These are phyloP conservation scores for Malurus alboscapulatus DNA, from an alignment of 2,113 vertebrate species.

Conservation along the genomic window DNA sequence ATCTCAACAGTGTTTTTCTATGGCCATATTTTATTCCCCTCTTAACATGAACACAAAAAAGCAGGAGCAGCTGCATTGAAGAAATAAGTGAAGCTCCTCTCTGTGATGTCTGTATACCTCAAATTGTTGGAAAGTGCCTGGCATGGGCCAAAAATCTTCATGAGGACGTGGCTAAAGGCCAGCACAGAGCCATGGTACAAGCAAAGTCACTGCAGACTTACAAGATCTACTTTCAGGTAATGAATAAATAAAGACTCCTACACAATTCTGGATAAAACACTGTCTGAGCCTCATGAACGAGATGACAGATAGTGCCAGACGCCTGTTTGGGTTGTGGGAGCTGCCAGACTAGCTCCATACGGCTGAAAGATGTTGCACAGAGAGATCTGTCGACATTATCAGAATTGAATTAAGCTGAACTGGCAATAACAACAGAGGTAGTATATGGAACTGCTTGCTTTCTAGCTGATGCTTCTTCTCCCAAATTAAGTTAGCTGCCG, in stretches of 20 bases:
- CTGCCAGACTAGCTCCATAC: slow-evolving; percentile 33
- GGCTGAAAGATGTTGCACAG: slow-evolving; percentile 22
- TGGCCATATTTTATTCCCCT: neutral
- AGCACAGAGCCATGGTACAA: neutral
- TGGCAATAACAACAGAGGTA: slow-evolving; percentile 15
- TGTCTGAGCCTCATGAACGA: neutral
- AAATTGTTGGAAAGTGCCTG: neutral
- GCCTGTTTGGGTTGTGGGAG: neutral
- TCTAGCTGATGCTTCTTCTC: neutral
- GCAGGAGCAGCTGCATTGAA: neutral
- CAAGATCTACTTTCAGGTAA: neutral
- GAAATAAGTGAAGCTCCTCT: neutral
- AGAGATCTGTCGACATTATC: slow-evolving; percentile 17
- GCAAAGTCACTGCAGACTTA: neutral
- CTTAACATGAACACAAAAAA: neutral
- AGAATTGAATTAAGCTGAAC: slow-evolving; percentile 45
- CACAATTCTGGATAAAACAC: neutral
- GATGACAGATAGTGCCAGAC: slow-evolving; percentile 41
- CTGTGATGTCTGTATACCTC: neutral
- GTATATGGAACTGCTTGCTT: neutral
- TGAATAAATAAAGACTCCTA: neutral
- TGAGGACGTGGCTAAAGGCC: neutral
- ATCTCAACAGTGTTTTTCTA: slow-evolving; percentile 12
- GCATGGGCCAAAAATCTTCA: neutral
- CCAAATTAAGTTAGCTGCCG: neutral